phyloP scores from a whole-genome alignment of 2,797 vertebrate species.

The Chaenodraco wilsoni region DNA sequence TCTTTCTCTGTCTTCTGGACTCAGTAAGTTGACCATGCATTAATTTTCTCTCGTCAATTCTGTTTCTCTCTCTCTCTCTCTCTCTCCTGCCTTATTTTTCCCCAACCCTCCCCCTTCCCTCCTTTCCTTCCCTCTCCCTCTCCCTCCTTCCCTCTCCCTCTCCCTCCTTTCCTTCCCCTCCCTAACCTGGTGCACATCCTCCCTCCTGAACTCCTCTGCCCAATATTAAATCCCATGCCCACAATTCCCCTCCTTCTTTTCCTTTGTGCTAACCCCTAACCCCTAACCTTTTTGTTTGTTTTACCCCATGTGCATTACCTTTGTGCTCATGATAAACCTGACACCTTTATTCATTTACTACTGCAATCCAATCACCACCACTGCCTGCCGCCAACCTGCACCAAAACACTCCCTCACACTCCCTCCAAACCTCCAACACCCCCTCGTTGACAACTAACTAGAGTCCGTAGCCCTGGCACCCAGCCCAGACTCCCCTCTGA shows the following conservation, averaged over 20 bases:
- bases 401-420: slow-evolving; percentile 78
- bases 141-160: slow-evolving; percentile 31
- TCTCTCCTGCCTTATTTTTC: slow-evolving; percentile 62
- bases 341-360: slow-evolving; percentile 71
- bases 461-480: slow-evolving; percentile 84
- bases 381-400: slow-evolving; percentile 72
- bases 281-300: background rate
- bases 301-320: slow-evolving; percentile 53
- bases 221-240: slow-evolving; percentile 30
- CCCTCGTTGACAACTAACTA: slow-evolving; percentile 78
- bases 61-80: slow-evolving; percentile 77
- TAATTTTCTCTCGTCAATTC: slow-evolving; percentile 84
- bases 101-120: slow-evolving; percentile 58
- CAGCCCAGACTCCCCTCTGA: slow-evolving; percentile 86
- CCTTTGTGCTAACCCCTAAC: slow-evolving; percentile 36
- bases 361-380: slow-evolving; percentile 74
- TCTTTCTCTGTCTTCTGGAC: slow-evolving; percentile 79
- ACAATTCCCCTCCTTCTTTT: slow-evolving; percentile 20
- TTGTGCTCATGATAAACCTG: slow-evolving; percentile 64
- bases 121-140: slow-evolving; percentile 35
- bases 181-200: slow-evolving; percentile 30
- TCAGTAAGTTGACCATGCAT: slow-evolving; percentile 84
- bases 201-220: slow-evolving; percentile 30
- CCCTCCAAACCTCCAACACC: slow-evolving; percentile 75
- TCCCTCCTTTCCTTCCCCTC: background rate